phyloP scores from a whole-genome alignment of 2,113 vertebrate species.

The Anseranas semipalmata region DNA sequence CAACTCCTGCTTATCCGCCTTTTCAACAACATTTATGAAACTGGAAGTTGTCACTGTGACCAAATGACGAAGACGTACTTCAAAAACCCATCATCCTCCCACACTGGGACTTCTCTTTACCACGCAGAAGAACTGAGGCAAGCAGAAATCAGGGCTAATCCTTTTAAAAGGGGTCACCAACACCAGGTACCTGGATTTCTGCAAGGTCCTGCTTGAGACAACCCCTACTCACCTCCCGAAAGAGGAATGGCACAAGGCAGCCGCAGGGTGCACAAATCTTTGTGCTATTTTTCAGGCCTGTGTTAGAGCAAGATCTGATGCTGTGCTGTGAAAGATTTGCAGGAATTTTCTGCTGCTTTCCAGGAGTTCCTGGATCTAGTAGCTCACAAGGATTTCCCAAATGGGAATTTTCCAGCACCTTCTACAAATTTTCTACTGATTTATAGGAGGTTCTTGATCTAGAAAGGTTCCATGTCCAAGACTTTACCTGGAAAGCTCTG shows the following conservation, averaged over 20 bases:
- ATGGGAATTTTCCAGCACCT: not conserved
- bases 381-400: not conserved
- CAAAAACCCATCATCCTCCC: not conserved
- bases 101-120: accelerated
- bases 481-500: slow-evolving; percentile 3
- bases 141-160: not conserved
- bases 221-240: not conserved
- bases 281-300: not conserved
- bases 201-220: not conserved
- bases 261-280: not conserved
- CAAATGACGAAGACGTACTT: not conserved
- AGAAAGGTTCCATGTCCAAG: not conserved
- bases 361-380: not conserved
- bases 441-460: not conserved
- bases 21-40: not conserved
- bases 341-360: not conserved
- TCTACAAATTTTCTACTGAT: not conserved
- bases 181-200: not conserved
- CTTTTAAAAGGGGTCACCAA: not conserved
- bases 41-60: not conserved
- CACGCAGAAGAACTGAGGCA: not conserved
- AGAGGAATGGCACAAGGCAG: not conserved
- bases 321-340: not conserved
- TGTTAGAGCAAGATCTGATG: not conserved
- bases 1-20: not conserved